Evolutionary conservation across 2,113 vertebrate species (phyloP), one percentile per base, ranked within the genome.

Genomic region (Tangachromis dhanisi): DNA sequence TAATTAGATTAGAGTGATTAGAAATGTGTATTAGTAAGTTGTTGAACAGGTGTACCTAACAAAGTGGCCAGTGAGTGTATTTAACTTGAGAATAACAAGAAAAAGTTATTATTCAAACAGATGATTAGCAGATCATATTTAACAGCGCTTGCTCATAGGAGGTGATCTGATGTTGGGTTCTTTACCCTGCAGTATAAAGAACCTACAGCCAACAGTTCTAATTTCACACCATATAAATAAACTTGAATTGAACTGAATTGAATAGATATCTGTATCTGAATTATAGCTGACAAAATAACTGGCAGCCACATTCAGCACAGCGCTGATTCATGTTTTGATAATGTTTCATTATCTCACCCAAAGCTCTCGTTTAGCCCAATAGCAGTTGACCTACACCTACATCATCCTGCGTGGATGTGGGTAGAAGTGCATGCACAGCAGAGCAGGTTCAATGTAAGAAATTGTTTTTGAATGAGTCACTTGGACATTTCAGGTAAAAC

Each of bases 251-350:
- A 40, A 21, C 11, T 40, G 63, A 68, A 68, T 3, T 68, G 19
- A 68, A 68, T 14, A 68, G 63, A 68, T 68, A 68, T 4, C n/a
- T 68, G 38, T 19, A 49, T 8, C 19, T 29, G 19, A 45, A 84
- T 76, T 24, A 21, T 24, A 78, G 51, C 26, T 2, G 4, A 49
- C n/a, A n/a, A 33, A 33, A 47, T 76, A 59, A 40, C 53, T 40
- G 53, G 35, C n/a, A 83, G 21, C 61, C 66, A 19, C 83, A 55
- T 57, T 9, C 16, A 45, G 24, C 13, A 14, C 5, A 45, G 9
- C 11, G 9, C 16, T 61, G 80, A 61, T 55, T 57, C 33, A 16
- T 59, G 83, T 68, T 85, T 80, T 82, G 10, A 24, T 66, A 19
- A 84, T 26, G 10, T 84, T 38, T 78, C 45, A 76, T 33, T 16